Base-by-base conservation (phyloP, 2,113 vertebrate genomes). In the Tachysurus vachellii region DNA sequence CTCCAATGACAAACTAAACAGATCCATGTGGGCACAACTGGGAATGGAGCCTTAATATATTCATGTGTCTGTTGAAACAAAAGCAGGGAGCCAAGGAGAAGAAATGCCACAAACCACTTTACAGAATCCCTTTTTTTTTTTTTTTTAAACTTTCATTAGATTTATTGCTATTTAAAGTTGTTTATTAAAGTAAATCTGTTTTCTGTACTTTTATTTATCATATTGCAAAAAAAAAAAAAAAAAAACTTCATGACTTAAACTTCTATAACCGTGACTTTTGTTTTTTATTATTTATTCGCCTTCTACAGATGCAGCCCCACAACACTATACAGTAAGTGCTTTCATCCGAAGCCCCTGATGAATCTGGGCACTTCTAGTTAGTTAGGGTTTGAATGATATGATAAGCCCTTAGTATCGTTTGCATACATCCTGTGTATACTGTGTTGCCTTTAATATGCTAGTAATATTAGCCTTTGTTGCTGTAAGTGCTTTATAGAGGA, bases 31-130 rank as follows among this genome's bases (percentile, higher is more conserved):
- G 79, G 71, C 75, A 75, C 28, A 26, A 26, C 23, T 61, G 9
- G 62, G 53, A 76, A 36, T 26, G 6, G 44, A 54, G 36, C 9
- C 12, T 47, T 83, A 57, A 66, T 19, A 42, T 77, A 62, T 85
- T 86, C 47, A 79, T 70, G 62, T 82, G 50, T 5, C 82, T 28
- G 26, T 82, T 5, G 21, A 84, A 81, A 31, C 61, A 73, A 80
- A 88, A 70, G 86, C 70, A 59, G 64, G 26, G 13, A 57, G 68
- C 80, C 36, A 31, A 61, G 42, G 64, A 77, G 23, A 47, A 62
- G 47, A 85, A 44, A 82, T 66, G 17, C 56, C 53, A 59, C 82
- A 80, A 80, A 86, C 54, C 80, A 77, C 80, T 83, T 87, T 64
- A 82, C 44, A 83, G 21, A 56, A 83, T 26, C 56, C 17, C 75